Base-by-base conservation (phyloP, 2,888 invertebrate genomes). In the Augochlorella aurata region DNA sequence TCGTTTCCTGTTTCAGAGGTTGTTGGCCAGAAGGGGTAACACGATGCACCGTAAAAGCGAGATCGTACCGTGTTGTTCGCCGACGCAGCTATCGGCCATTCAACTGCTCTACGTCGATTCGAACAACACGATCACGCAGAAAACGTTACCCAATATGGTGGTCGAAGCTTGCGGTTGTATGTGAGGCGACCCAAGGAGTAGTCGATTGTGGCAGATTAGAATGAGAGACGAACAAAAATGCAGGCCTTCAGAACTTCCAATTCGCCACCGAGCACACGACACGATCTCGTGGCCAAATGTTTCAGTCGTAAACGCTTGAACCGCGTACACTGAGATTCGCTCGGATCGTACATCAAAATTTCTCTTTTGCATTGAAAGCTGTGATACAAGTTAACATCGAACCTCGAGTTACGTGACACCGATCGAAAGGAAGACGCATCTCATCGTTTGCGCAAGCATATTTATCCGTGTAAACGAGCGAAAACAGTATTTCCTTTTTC, bases 161-260 rank as follows among this genome's bases (percentile, higher is more conserved):
- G 97, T 98, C n/a, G 97, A 98, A 88, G 96, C 97, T 9, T 98
- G 98, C 92, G 98, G 98, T 24, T 98, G 98, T 91, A 97, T 97
- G 96, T 97, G 94, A 94, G 29, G 29, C 18, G 29, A 18, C 38
- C 38, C 38, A 0, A 7, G 38, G 38, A 3, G 29, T 10, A 18
- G 1, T 29, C 61, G 16, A 61, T 18, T 8, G 7, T n/a, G 5
- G 5, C 52, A 52, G 8, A 52, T 52, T n/a, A 14, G 14, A 49
- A 12, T 14, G 49, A 14, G 10, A 49, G 49, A 38, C 7, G 3
- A 38, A 38, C 38, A 38, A 38, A 38, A 38, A 38, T 3, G 38
- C 38, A 1, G 38, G 7, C 3, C 38, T 38, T 38, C 38, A 38
- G 3, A 38, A 38, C 38, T 38, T 38, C 38, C 38, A 0, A 38